A percentile compares a stretch with the other conserved stretches of the same genome.
phyloP scores from a whole-genome alignment of 2,888 invertebrate genomes.

The Oxyteleia sp. region DNA sequence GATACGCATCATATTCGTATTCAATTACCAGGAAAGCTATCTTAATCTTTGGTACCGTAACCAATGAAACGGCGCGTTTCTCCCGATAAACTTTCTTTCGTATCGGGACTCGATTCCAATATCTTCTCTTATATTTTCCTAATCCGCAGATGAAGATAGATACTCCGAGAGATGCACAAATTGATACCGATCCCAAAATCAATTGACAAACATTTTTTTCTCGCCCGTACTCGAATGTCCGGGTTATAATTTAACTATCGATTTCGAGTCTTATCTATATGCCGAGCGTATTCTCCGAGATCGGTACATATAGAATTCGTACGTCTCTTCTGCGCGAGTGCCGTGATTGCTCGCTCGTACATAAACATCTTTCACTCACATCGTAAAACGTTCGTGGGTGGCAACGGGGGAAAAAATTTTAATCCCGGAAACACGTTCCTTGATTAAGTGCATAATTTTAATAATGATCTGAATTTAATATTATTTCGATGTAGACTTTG shows the following conservation, averaged over 20 bases:
- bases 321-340: conserved; percentile 14
- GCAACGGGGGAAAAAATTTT: conserved; percentile 11
- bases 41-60: conserved; percentile 34
- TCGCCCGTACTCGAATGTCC: not conserved
- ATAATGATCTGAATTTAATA: conserved; percentile 14
- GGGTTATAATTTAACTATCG: conserved; percentile 15
- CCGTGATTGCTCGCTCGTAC: not conserved
- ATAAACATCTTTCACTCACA: conserved; percentile 44
- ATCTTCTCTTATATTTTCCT: conserved; percentile 11
- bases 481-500: not conserved
- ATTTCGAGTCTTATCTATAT: conserved; percentile 28
- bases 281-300: conserved; percentile 17
- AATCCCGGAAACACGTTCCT: conserved; percentile 14
- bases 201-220: not conserved
- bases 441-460: conserved; percentile 8
- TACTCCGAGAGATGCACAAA: not conserved
- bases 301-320: conserved; percentile 27
- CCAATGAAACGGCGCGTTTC: conserved; percentile 31
- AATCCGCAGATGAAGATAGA: conserved; percentile 20
- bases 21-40: conserved; percentile 23
- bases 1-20: conserved; percentile 8
- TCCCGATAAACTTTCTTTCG: conserved; percentile 25
- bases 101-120: conserved; percentile 3
- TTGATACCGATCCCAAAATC: not conserved
- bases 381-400: conserved; percentile 56